A percentile compares a stretch with the other conserved stretches of the same genome.
Conservation (phyloP, 2,888 invertebrate genomes). For the Cylindroiulus punctatus region DNA sequence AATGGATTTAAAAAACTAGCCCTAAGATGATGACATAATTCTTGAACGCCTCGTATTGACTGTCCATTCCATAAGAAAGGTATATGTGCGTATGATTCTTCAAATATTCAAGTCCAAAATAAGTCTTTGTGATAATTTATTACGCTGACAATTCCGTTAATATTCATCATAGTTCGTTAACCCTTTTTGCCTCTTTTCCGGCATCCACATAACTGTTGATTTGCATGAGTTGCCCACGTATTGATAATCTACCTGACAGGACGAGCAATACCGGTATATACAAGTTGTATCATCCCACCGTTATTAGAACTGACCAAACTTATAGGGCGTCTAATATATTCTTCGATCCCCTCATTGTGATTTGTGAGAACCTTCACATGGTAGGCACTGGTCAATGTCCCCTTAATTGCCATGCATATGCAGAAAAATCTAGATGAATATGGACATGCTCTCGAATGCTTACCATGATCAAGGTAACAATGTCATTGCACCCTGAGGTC, state of each 20-base stretch:
- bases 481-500: constrained; percentile 14
- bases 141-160: background rate
- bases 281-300: background rate
- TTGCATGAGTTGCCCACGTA: background rate
- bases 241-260: background rate
- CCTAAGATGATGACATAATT: no score
- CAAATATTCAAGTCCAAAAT: no score
- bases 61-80: no score
- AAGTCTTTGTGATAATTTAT: no score
- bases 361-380: background rate
- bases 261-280: constrained; percentile 24
- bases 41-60: no score
- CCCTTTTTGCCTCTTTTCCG: background rate
- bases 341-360: background rate
- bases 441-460: background rate
- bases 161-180: background rate
- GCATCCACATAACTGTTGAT: constrained; percentile 22
- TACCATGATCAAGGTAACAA: background rate
- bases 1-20: no score
- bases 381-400: background rate
- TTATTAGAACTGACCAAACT: background rate
- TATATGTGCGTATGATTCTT: no score
- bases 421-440: constrained; percentile 9
- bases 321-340: background rate
- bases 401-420: background rate